Conservation (phyloP, 37 sponge, comb jelly and placozoan genomes). For the Cladorhizidae sp. region DNA sequence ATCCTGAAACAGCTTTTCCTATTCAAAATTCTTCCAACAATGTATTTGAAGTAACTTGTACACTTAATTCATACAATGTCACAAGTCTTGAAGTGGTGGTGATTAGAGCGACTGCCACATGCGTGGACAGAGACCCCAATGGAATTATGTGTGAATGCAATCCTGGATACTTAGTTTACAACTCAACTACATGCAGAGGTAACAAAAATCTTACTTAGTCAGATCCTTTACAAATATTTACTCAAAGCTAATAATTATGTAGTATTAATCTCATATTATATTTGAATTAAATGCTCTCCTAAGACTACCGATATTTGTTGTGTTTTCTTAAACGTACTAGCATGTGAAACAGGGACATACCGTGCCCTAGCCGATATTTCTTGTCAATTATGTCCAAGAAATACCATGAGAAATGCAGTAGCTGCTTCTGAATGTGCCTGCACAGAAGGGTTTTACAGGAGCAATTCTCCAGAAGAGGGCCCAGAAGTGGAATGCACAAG, state of each 20-base stretch:
- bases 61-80: not conserved
- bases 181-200: not conserved
- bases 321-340: not conserved
- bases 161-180: not conserved
- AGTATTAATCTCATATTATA: no score
- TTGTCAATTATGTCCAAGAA: not conserved
- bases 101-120: not conserved
- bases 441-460: not conserved
- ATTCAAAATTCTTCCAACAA: no score
- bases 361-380: not conserved
- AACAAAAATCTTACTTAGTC: no score
- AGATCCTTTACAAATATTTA: no score
- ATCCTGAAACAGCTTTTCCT: conserved; percentile 19
- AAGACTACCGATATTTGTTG: not conserved
- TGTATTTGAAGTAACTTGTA: not conserved
- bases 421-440: not conserved
- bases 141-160: not conserved
- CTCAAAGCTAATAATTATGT: no score
- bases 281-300: no score
- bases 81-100: not conserved
- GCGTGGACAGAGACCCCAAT: not conserved
- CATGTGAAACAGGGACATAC: not conserved
- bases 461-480: not conserved
- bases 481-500: not conserved
- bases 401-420: not conserved